Base-by-base conservation (phyloP, 1,140 invertebrate species). In the Ericerus pela region DNA sequence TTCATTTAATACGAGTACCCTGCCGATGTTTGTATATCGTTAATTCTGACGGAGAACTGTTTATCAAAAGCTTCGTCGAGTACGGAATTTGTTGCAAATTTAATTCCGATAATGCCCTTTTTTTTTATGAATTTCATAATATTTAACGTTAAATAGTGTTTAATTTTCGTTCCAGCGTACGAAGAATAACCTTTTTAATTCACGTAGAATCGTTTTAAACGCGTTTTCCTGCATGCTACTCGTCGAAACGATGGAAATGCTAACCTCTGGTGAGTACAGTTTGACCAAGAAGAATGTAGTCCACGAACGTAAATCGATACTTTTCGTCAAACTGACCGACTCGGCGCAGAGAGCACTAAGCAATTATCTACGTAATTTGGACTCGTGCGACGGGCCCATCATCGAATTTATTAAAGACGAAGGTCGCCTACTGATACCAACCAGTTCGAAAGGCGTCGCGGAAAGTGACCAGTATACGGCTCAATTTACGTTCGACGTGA, bases 271-370 rank as follows among this genome's bases (percentile, higher is more conserved):
- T 47, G 41, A 47, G 41, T 47, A 47, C 26, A 47, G 20, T 18
- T 43, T 58, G 16, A 51, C 54, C 38, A 24, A 52, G 27, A 58
- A 58, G 26, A 52, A 58, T 16, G 47, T 31, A 38, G 43, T 53
- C 28, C 28, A 30, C 24, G 53, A 54, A 33, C 43, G 54, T 22
- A 58, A 58, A 54, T 54, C 57, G 4, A 24, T 58, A 38, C 54
- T 54, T n/a, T 58, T 58, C 52, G 57, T 58, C 26, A 58, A 58
- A 38, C 24, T 58, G 2, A 58, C 57, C 26, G 57, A 58, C 54
- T 58, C 57, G 36, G 53, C 51, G 38, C 20, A 43, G 51, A 41
- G 53, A 26, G 57, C 57, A 22, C 38, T 58, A 14, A 53, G 54
- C 24, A 53, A 58, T 51, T 58, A 58, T 38, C 22, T 58, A 18